Percentiles rank a stretch among this genome's conserved stretches.
phyloP scores from a whole-genome alignment of 2,113 vertebrate species.

The Myrmecobius fasciatus region DNA sequence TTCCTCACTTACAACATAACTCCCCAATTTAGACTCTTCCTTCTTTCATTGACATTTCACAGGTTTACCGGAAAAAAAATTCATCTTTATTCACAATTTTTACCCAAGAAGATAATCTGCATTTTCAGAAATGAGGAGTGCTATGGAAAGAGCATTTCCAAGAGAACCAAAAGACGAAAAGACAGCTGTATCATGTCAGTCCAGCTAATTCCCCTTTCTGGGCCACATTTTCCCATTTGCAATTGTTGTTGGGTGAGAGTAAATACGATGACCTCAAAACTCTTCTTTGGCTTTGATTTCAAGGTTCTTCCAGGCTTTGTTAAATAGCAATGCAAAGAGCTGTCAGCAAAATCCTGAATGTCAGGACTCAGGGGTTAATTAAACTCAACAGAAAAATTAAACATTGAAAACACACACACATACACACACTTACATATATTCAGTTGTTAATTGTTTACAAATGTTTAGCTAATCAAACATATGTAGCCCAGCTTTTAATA shows the following conservation, averaged over 20 bases:
- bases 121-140: neutral
- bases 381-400: constrained; percentile 30
- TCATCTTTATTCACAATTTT: neutral
- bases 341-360: constrained; percentile 38
- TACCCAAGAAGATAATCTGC: neutral
- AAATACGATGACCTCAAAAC: neutral
- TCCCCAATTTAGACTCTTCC: neutral
- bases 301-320: neutral
- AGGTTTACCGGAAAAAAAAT: neutral
- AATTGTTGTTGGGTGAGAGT: neutral
- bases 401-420: neutral
- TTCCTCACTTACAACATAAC: neutral
- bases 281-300: neutral
- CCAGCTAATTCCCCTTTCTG: neutral
- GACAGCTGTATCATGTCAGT: neutral
- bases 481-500: constrained; percentile 31
- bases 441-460: constrained; percentile 65
- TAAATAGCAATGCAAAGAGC: neutral
- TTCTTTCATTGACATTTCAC: neutral
- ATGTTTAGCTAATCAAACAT: constrained; percentile 50
- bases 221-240: neutral
- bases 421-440: neutral
- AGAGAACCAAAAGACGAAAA: neutral
- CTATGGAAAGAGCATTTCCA: neutral
- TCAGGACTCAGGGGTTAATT: neutral